Base-by-base conservation (phyloP, 2,113 vertebrate species). In the Brevimyrus niger region DNA sequence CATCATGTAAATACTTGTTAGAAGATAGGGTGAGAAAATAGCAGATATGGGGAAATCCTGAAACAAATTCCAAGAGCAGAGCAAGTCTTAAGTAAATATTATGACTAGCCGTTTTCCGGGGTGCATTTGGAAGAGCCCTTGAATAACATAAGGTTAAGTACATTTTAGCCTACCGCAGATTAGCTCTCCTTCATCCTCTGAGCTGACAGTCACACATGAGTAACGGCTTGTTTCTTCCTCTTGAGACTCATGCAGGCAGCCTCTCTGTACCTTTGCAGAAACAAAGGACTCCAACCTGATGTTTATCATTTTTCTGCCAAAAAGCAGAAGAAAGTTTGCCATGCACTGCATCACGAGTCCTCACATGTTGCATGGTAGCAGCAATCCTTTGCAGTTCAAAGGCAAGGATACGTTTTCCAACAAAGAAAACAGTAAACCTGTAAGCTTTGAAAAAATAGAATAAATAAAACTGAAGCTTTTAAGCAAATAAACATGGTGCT, bases 91-190 rank as follows among this genome's bases (percentile, higher is more conserved):
- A 87, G 82, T 93, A 92, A 94, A 91, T 94, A 94, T 95, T 95
- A 93, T 95, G 94, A 94, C 92, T 92, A 90, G 91, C 92, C 90
- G 91, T 87, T 93, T 92, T 92, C 80, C 69, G 61, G 90, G 88
- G 88, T 93, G 82, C 91, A 89, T 88, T 90, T 93, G 90, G 91
- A 92, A 89, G 92, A 92, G 90, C 92, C 92, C 89, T 88, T 90
- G 38, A 91, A 91, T 92, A 92, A 89, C 83, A 35, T 88, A 89
- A 89, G 87, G 91, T 93, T 93, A 92, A 84, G 87, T 89, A 87
- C 91, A 88, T 91, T 61, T 51, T 15, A 89, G 90, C 91, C 90
- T 35, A 91, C 90, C 92, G 73, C 90, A 91, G 47, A 61, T 61
- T 61, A 31, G 46, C 61, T 47, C 50, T 86, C 47, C 85, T 46